phyloP scores from a whole-genome alignment of 2,113 vertebrate species.

The Lichenostomus cassidix region DNA sequence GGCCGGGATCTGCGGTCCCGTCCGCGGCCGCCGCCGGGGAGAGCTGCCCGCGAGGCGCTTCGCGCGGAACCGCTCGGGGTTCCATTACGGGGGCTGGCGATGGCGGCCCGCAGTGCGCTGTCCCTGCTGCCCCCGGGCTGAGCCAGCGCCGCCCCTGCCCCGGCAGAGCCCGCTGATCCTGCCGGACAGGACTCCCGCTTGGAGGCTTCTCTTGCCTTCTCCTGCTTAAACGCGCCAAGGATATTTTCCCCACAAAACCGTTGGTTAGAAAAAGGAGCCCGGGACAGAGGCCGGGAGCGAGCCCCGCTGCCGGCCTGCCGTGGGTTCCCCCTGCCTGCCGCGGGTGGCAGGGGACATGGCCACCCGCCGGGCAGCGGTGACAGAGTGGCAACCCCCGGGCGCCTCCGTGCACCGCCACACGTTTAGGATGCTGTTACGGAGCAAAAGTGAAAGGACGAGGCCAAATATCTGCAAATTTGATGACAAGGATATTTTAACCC shows the following conservation, averaged over 20 bases:
- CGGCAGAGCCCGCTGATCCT: background rate
- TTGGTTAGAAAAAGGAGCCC: background rate
- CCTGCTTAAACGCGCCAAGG: background rate
- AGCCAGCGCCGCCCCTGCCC: background rate
- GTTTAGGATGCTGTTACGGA: rapidly evolving
- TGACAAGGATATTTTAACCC: rapidly evolving
- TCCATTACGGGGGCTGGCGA: no score
- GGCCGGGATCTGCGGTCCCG: background rate
- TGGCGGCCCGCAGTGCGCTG: background rate
- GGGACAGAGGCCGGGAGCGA: background rate
- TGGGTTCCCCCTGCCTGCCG: background rate
- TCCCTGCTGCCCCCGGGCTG: background rate
- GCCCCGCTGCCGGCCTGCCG: background rate
- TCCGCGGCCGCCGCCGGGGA: background rate
- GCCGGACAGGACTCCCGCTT: background rate
- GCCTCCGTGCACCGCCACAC: background rate
- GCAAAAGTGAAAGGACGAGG: background rate
- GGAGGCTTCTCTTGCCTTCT: background rate
- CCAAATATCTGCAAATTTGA: background rate
- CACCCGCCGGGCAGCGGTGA: background rate
- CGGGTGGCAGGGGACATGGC: background rate
- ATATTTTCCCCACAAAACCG: background rate
- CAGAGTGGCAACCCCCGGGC: background rate
- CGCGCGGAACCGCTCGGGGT: background rate
- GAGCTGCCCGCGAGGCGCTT: background rate